Conservation (phyloP, 2,113 vertebrate genomes). For the Daphoenositta chrysoptera region DNA sequence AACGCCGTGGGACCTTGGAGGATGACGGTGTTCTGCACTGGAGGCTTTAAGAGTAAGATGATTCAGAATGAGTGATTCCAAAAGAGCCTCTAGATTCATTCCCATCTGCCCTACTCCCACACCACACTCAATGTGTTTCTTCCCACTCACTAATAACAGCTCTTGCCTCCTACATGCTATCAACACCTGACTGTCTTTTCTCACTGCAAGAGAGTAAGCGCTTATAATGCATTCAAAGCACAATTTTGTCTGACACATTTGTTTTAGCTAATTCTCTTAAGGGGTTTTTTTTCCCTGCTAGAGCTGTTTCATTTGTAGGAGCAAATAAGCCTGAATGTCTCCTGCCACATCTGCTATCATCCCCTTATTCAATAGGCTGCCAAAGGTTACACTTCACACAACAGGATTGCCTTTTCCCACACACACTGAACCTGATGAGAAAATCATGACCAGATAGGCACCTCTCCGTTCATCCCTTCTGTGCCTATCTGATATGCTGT, state of each 20-base stretch:
- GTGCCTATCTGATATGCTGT: not conserved
- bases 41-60: not conserved
- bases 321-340: not conserved
- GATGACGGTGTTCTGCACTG: not conserved
- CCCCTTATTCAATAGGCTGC: not conserved
- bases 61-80: constrained; percentile 44
- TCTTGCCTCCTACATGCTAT: constrained; percentile 46
- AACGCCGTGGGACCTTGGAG: not conserved
- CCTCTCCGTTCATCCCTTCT: not conserved
- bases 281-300: not conserved
- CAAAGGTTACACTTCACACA: not conserved
- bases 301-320: not conserved
- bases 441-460: not conserved
- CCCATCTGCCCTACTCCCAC: constrained; percentile 47
- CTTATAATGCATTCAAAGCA: constrained; percentile 37
- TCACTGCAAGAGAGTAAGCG: not conserved
- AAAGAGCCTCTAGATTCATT: constrained; percentile 50
- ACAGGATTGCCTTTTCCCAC: not conserved
- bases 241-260: constrained; percentile 61
- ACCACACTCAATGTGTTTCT: constrained; percentile 13
- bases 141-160: constrained; percentile 32
- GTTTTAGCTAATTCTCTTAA: constrained; percentile 49
- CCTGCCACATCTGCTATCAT: not conserved
- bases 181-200: constrained; percentile 46
- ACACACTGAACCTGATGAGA: not conserved